A percentile compares a stretch with the other conserved stretches of the same genome.
phyloP scores from a whole-genome alignment of 2,888 invertebrate species.

The Dioctria linearis region DNA sequence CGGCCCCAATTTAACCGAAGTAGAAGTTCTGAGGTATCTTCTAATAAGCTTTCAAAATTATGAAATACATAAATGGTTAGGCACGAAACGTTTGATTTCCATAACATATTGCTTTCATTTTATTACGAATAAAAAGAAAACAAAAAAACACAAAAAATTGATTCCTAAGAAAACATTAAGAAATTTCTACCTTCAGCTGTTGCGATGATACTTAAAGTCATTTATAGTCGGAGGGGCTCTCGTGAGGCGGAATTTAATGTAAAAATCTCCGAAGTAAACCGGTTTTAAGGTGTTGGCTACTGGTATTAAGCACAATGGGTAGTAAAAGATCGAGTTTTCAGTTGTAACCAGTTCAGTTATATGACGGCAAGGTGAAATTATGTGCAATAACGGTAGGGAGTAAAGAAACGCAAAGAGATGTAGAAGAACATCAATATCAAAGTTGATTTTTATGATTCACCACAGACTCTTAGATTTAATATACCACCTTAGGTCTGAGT shows the following conservation, averaged over 20 bases:
- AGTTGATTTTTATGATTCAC: background rate
- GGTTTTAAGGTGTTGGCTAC: constrained; percentile 52
- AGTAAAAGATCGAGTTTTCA: constrained; percentile 45
- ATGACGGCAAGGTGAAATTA: constrained; percentile 37
- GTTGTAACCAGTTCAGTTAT: constrained; percentile 26
- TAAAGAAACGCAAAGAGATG: too few relatives aligned
- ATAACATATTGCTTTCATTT: too few relatives aligned
- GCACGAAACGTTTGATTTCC: too few relatives aligned
- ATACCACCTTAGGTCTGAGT: too few relatives aligned
- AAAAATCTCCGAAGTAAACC: constrained; percentile 29
- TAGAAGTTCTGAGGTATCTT: too few relatives aligned
- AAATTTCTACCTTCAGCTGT: constrained; percentile 15
- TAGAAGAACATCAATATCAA: too few relatives aligned
- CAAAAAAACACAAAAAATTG: too few relatives aligned
- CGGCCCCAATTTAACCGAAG: too few relatives aligned
- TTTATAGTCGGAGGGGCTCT: constrained; percentile 8
- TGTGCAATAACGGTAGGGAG: constrained; percentile 16
- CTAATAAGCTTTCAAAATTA: too few relatives aligned
- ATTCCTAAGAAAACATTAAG: background rate
- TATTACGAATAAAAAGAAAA: too few relatives aligned
- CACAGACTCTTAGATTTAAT: background rate
- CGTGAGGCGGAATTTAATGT: background rate
- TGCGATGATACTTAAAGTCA: constrained; percentile 20
- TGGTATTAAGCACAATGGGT: constrained; percentile 48
- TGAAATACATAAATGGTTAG: too few relatives aligned